Evolutionary conservation across 2,113 vertebrate genomes (phyloP), one percentile per base, ranked within the genome.

Genomic region (Triplophysa rosa): DNA sequence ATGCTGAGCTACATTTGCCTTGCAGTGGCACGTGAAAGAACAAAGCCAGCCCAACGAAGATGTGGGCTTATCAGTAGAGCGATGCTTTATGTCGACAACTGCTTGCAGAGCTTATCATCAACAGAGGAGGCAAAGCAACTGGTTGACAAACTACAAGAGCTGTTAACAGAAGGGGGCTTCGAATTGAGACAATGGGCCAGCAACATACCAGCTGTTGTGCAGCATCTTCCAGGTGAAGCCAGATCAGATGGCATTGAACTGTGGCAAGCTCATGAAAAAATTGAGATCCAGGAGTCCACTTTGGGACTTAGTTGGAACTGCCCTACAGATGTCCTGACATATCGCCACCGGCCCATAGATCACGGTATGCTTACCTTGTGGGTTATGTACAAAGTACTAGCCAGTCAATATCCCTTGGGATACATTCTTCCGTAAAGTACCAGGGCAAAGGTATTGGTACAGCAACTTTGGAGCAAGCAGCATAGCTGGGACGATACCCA

Each of bases 161-260:
- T 78, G 2, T 65, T 78, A 56, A 42, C 33, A 6, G n/a, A 58
- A 19, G 61, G 54, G 1, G 78, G 69, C 11, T 66, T 76, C 8
- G 65, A 70, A 16, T 37, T 78, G 17, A 33, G 47, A 13, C 75
- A 82, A 62, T 82, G 81, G 73, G 74, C 81, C 29, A 72, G 67
- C 37, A 82, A 69, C 21, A 8, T 67, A 6, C 79, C 62, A 21
- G 17, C 9, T 17, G 61, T 81, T 40, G 26, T 81, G 23, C 8
- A 47, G 11, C 72, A 81, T 40, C 40, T 78, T 54, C 74, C 80
- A 29, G 7, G 23, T 13, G 69, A 80, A 49, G 47, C 61, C 2
- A 40, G 1, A 67, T 83, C 45, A 5, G 67, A 14, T 8, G 70
- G n/a, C 21, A 37, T 77, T 45, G 63, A 80, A 23, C 68, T 5